Percentiles rank a stretch among this genome's conserved stretches.
Conservation (phyloP, 2,113 vertebrate species). For the Gopherus flavomarginatus region DNA sequence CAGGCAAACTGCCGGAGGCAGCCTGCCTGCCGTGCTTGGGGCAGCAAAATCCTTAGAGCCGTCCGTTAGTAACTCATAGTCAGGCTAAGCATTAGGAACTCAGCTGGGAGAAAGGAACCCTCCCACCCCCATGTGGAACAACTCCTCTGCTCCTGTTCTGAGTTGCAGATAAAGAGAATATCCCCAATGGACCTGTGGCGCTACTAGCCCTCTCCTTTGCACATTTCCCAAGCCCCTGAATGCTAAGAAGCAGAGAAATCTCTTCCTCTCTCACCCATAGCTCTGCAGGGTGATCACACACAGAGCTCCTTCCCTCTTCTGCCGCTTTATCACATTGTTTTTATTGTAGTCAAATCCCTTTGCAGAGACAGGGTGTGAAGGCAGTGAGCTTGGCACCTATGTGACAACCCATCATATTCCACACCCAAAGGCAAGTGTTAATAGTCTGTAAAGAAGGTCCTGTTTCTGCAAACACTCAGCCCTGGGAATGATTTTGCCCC, state of each 20-base stretch:
- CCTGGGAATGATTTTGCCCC: neutral
- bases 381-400: neutral
- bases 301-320: neutral
- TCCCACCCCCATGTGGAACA: neutral
- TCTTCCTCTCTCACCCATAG: neutral
- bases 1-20: too few relatives aligned
- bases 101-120: rapidly evolving
- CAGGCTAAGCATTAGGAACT: rapidly evolving
- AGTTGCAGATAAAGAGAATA: neutral
- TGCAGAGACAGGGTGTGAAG: neutral
- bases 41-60: too few relatives aligned
- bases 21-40: too few relatives aligned
- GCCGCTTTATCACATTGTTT: rapidly evolving
- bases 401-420: rapidly evolving
- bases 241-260: neutral
- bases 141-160: neutral
- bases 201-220: neutral
- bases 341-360: neutral
- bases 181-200: too few relatives aligned
- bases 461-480: neutral
- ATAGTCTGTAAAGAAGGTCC: neutral
- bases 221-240: neutral
- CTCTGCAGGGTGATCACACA: neutral
- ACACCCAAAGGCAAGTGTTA: neutral
- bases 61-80: rapidly evolving